phyloP scores from a whole-genome alignment of 2,797 vertebrate species.

The Australoheros facetus region DNA sequence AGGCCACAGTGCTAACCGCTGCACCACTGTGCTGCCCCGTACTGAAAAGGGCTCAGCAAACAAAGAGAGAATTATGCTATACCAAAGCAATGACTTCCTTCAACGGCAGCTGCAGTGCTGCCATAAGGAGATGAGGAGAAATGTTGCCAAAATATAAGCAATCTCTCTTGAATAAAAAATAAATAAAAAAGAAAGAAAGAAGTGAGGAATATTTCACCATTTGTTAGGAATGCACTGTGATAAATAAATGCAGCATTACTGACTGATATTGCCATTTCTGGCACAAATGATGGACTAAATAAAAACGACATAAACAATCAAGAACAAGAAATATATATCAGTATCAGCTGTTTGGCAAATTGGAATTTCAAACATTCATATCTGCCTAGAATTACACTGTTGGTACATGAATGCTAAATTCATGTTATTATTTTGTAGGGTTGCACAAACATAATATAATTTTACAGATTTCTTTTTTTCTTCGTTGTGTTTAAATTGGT shows the following conservation, averaged over 20 bases:
- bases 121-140: no score
- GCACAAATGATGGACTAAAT: not conserved
- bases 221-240: no score
- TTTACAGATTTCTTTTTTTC: not conserved
- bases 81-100: not conserved
- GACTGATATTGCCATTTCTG: no score
- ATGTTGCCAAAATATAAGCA: no score
- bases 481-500: constrained; percentile 6
- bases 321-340: not conserved
- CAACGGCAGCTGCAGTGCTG: not conserved
- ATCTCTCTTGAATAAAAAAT: no score
- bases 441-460: not conserved
- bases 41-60: not conserved
- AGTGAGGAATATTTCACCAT: no score
- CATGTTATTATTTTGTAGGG: not conserved
- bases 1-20: not conserved
- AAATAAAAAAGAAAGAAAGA: no score
- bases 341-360: not conserved
- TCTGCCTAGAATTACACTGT: accelerated
- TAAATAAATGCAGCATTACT: no score
- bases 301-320: not conserved
- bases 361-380: not conserved
- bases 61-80: not conserved
- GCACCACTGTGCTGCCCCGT: not conserved
- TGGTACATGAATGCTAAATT: no score